phyloP scores from a whole-genome alignment of 2,113 vertebrate species.

The Raja brachyura region DNA sequence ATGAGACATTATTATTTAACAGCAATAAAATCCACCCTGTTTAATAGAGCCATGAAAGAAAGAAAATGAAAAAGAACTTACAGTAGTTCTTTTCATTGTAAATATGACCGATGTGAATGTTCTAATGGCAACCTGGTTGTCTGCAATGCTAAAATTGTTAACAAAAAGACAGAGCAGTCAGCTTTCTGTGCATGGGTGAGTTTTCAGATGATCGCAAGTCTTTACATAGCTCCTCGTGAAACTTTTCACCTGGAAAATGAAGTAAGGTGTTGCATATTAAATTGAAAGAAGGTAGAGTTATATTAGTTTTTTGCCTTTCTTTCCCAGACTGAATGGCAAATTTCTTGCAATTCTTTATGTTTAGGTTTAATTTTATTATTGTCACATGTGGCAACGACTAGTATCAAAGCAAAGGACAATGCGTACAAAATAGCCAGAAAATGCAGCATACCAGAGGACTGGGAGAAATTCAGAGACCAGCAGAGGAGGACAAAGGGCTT shows the following conservation, averaged over 20 bases:
- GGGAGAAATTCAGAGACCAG: too few species aligned
- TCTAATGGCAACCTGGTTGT: neutral
- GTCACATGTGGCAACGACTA: too few species aligned
- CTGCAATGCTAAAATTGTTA: neutral
- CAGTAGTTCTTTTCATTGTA: neutral
- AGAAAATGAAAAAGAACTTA: neutral
- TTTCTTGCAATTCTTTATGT: too few species aligned
- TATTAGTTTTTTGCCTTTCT: too few species aligned
- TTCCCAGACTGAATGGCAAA: too few species aligned
- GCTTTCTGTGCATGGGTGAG: neutral
- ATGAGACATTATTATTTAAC: neutral
- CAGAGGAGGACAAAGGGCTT: too few species aligned
- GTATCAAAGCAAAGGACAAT: too few species aligned
- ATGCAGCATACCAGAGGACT: too few species aligned
- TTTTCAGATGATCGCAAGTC: neutral
- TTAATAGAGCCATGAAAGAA: neutral
- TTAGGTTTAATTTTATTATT: too few species aligned
- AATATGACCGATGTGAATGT: neutral
- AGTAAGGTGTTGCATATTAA: neutral
- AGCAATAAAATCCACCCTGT: neutral
- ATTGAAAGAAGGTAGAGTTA: neutral
- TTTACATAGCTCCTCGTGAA: neutral
- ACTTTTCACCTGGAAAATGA: neutral
- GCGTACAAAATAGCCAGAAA: too few species aligned
- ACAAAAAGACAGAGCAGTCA: neutral